A percentile compares a stretch with the other conserved stretches of the same genome.
Conservation (phyloP, 2,888 invertebrate species). For the Stenurella melanura region DNA sequence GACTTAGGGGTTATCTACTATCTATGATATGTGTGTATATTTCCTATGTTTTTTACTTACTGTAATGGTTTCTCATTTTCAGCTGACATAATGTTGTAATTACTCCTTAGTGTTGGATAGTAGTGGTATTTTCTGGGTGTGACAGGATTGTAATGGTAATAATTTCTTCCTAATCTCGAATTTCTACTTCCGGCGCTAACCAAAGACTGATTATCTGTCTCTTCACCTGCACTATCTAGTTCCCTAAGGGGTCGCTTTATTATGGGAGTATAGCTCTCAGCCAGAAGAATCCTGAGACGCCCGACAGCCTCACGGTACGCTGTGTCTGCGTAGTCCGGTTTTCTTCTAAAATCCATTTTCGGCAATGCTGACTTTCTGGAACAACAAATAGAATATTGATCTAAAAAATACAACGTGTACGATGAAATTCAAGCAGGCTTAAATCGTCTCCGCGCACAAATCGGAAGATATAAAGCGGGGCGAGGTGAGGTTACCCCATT, state of each 20-base stretch:
- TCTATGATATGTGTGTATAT: too few relatives aligned
- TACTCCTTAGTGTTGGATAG: conserved; percentile 57
- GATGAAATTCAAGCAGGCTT: too few relatives aligned
- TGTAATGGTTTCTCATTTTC: conserved; percentile 48
- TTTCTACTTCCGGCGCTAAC: conserved; percentile 70
- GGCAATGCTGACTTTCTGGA: conserved; percentile 67
- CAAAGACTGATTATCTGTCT: conserved; percentile 76
- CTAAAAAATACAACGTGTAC: too few relatives aligned
- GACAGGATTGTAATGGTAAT: conserved; percentile 58
- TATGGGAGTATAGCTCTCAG: conserved; percentile 81
- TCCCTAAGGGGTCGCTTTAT: conserved; percentile 73
- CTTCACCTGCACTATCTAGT: conserved; percentile 77
- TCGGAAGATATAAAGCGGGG: too few relatives aligned
- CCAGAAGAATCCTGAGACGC: conserved; percentile 84
- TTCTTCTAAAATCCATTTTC: conserved; percentile 76
- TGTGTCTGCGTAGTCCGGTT: conserved; percentile 87
- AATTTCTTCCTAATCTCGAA: conserved; percentile 59
- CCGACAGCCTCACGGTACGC: conserved; percentile 91
- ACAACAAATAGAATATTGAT: neutral
- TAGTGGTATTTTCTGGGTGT: conserved; percentile 60
- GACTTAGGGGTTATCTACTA: too few relatives aligned
- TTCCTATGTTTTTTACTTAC: conserved; percentile 50
- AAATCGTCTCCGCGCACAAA: too few relatives aligned
- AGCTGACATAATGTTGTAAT: conserved; percentile 37
- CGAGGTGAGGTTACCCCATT: too few relatives aligned